A percentile compares a stretch with the other conserved stretches of the same genome.
Conservation (phyloP, 2,888 invertebrate genomes). For the Petrophora chlorosata region DNA sequence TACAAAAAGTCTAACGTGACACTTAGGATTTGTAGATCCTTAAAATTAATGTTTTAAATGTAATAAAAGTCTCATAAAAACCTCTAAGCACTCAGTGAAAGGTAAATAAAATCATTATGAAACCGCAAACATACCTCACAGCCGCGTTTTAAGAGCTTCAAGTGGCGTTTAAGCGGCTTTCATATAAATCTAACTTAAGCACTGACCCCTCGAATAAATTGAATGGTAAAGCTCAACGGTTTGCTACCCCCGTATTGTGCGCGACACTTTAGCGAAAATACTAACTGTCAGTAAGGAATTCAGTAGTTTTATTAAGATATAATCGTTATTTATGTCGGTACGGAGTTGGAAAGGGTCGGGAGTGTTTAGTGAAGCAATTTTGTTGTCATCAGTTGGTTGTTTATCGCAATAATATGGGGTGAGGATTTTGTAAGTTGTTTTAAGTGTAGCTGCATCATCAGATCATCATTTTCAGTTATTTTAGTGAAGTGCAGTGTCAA, state of each 20-base stretch:
- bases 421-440: constrained; percentile 1
- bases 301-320: constrained; percentile 27
- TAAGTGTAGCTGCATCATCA: too few species aligned
- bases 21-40: too few species aligned
- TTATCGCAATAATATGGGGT: constrained; percentile 13
- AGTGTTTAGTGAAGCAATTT: constrained; percentile 18
- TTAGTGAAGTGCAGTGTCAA: too few species aligned
- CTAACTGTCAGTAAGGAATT: constrained; percentile 21
- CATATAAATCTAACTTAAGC: constrained; percentile 50
- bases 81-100: not conserved
- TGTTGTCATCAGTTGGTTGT: constrained; percentile 18
- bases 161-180: constrained; percentile 31
- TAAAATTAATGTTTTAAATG: too few species aligned
- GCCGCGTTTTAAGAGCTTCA: constrained; percentile 17
- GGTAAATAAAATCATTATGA: constrained; percentile 15
- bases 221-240: constrained; percentile 37
- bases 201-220: constrained; percentile 47
- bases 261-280: constrained; percentile 29
- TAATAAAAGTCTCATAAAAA: too few species aligned
- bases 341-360: constrained; percentile 14
- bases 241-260: constrained; percentile 27
- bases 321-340: constrained; percentile 25
- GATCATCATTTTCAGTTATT: too few species aligned
- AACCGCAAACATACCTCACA: constrained; percentile 18
- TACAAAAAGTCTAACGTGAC: too few species aligned